phyloP scores from a whole-genome alignment of 2,888 invertebrate genomes.

The Eristalis pertinax region DNA sequence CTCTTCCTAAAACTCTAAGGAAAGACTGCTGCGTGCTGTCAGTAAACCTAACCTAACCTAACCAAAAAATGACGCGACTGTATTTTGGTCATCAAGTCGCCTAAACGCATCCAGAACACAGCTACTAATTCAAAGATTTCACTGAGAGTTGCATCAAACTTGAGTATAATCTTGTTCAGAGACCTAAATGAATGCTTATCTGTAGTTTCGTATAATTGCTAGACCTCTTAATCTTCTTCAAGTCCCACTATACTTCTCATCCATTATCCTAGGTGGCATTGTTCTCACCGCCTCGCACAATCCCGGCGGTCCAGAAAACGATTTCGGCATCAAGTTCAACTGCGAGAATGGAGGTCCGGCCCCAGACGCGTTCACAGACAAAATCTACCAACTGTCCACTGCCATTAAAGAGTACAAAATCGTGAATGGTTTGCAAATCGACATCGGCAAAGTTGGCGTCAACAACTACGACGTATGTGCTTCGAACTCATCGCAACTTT shows the following conservation, averaged over 20 bases:
- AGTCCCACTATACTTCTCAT: background rate
- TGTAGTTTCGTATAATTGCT: too few relatives aligned
- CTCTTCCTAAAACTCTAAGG: too few relatives aligned
- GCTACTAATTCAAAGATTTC: too few relatives aligned
- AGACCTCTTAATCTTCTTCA: too few relatives aligned
- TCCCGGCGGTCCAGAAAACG: constrained; percentile 97
- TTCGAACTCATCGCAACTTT: background rate
- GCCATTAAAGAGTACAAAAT: constrained; percentile 90
- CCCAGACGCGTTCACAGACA: constrained; percentile 93
- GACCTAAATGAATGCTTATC: too few relatives aligned
- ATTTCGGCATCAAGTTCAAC: constrained; percentile 99
- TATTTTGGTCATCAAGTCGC: too few relatives aligned
- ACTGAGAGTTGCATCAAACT: too few relatives aligned
- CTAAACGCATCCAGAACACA: too few relatives aligned
- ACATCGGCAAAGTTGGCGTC: constrained; percentile 88
- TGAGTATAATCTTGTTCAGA: too few relatives aligned
- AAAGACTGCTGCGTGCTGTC: too few relatives aligned
- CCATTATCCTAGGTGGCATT: constrained; percentile 89
- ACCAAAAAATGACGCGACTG: too few relatives aligned
- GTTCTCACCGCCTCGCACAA: constrained; percentile 99
- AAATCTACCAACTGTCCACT: constrained; percentile 91
- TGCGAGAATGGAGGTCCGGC: constrained; percentile 98
- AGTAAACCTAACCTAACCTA: too few relatives aligned
- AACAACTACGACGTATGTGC: constrained; percentile 83
- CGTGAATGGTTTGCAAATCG: constrained; percentile 89